Percentiles rank a stretch among this genome's conserved stretches.
These are phyloP conservation scores for Punctoribates punctum DNA, from an alignment of 2,888 invertebrate genomes.

Conservation along the genomic window DNA sequence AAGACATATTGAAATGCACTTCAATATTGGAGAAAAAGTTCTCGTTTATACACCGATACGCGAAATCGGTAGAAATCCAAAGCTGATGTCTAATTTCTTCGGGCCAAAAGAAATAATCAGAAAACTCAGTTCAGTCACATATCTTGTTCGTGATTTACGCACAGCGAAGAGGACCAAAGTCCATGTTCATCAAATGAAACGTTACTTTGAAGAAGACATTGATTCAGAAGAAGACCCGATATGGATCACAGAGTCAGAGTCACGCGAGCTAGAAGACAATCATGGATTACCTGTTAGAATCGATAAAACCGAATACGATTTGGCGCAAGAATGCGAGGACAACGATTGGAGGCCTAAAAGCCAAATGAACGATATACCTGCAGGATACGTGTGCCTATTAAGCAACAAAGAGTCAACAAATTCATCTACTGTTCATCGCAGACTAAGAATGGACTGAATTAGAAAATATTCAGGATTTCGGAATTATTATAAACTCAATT, in stretches of 20 bases:
- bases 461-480: too few species aligned
- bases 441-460: too few species aligned
- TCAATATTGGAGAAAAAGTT: background rate
- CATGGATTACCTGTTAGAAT: constrained; percentile 1
- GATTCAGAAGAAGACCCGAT: background rate
- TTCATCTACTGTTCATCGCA: too few species aligned
- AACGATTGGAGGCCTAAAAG: too few species aligned
- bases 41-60: background rate
- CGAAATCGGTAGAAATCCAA: background rate
- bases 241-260: constrained; percentile 4
- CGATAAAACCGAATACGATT: too few species aligned
- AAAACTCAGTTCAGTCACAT: background rate
- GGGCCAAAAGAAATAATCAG: background rate
- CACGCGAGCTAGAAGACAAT: too few species aligned
- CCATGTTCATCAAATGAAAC: background rate
- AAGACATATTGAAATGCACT: background rate
- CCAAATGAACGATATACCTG: too few species aligned
- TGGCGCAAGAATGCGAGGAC: too few species aligned
- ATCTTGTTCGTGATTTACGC: background rate
- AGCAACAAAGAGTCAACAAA: too few species aligned
- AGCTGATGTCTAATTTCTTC: background rate
- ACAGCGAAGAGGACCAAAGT: background rate
- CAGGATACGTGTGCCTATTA: too few species aligned
- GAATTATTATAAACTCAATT: too few species aligned
- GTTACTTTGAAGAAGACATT: background rate